Evolutionary conservation across 2,888 invertebrate genomes (phyloP), one percentile per base, ranked within the genome.

Genomic region (Neoscelio sp.): DNA sequence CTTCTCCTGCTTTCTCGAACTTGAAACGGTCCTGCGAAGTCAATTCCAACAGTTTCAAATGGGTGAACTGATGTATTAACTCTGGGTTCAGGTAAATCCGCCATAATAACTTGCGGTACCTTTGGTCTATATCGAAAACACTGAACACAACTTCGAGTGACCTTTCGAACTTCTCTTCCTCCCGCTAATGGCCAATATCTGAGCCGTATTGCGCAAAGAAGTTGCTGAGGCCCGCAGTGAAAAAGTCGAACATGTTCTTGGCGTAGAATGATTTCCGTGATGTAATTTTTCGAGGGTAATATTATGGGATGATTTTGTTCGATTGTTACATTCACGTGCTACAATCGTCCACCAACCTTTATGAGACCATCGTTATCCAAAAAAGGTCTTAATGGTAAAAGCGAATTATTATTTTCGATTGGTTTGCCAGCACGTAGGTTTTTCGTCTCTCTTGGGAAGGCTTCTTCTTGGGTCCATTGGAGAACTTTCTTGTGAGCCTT

Each of bases 141-240:
- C 1, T 15, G 68, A 0, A 86, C 65, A 77, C 90, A 90, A 0
- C 80, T 77, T 3, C 58, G 30, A 1, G 86, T 80, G 0, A 80
- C 28, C 5, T 62, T 64, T 13, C 83, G 62, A 0, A 86, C 83
- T 6, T 77, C 78, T 20, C 81, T 28, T 44, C 83, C 73, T 5
- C 81, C 84, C 2, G 82, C 75, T 0, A 87, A 50, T 2, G 88
- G 85, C 87, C 88, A 89, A 54, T 80, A 88, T 6, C 82, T 65
- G 12, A 64, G 23, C 23, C 78, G 56, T 3, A 86, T 15, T 2
- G 56, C 12, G 3, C 23, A 40, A 1, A 52, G 33, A 12, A 46
- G 26, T n/a, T 44, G 38, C 1, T 15, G 38, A 2, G 38, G 38
- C 1, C 38, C 38, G 15, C 15, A 38, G 7, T 38, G 38, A 7